These are phyloP conservation scores for Nasalis larvatus DNA, from an alignment of 2,113 vertebrate species.

Conservation along the genomic window DNA sequence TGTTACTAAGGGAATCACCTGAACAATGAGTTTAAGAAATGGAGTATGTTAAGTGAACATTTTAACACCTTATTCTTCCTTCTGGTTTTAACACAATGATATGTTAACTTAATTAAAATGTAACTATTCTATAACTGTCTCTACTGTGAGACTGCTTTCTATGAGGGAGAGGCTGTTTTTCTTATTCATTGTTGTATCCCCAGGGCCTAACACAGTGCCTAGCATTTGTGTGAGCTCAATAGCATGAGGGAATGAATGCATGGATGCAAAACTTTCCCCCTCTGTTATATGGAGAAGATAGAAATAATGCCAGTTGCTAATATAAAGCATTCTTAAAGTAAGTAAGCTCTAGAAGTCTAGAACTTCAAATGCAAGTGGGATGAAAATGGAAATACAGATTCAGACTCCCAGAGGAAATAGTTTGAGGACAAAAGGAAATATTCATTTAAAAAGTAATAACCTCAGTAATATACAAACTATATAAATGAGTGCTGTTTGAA, in stretches of 20 bases:
- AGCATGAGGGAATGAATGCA: neutral
- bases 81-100: slow-evolving; percentile 11
- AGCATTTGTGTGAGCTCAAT: neutral
- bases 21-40: neutral
- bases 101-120: neutral
- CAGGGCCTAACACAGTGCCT: neutral
- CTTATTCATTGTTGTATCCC: neutral
- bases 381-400: neutral
- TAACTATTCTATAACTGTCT: neutral
- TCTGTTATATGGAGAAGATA: neutral
- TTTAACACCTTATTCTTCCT: neutral
- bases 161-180: neutral
- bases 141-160: neutral
- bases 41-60: neutral
- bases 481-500: neutral
- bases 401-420: neutral
- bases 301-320: neutral
- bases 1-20: neutral
- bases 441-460: slow-evolving; percentile 1
- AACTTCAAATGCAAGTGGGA: neutral
- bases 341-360: neutral
- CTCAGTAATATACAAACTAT: neutral
- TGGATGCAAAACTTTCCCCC: neutral
- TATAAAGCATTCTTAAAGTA: neutral
- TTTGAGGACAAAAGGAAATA: neutral